Base-by-base conservation (phyloP, 2,888 invertebrate genomes). In the Rhimphoctona megacephalus region DNA sequence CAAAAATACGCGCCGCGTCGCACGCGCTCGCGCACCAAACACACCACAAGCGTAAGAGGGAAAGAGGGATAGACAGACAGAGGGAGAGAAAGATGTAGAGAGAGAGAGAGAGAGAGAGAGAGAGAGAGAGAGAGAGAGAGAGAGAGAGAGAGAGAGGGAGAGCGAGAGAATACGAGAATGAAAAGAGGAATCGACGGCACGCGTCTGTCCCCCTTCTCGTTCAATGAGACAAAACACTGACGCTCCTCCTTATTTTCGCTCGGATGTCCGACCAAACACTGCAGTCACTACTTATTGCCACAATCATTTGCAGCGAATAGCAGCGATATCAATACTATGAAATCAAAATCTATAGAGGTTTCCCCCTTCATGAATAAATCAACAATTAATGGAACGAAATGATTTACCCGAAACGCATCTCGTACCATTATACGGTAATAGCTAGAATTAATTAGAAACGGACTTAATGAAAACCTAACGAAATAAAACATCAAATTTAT, bases 1-100 rank as follows among this genome's bases (percentile, higher is more conserved):
- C 90, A 88, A 91, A 90, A 91, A 91, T 91, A 91, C 89, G 90
- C 90, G 89, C 90, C 89, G 84, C 89, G 86, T 78, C 86, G 89
- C 88, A 78, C 78, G 84, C 69, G 86, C 85, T 86, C 84, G 86
- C 72, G 66, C 81, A 74, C 67, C 36, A 49, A 72, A 70, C 72
- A 49, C 49, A 52, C 64, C 19, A 73, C 46, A 76, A 85, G 46
- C 22, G 25, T 11, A 25, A 57, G 49, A 43, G 25, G 46, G 36
- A 67, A 43, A 57, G 72, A 43, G 43, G n/a, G 67, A 67, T 22
- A 67, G 25, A 72, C 61, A 46, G 64, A 33, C 69, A 72, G 30
- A 30, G 46, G 30, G 57, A 43, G 66, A 33, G 36, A 72, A 3
- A 46, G 14, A 69, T 39, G 57, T 19, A 54, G 66, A 43, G 39